A percentile compares a stretch with the other conserved stretches of the same genome.
Conservation (phyloP, 2,113 vertebrate species). For the Cavia porcellus region DNA sequence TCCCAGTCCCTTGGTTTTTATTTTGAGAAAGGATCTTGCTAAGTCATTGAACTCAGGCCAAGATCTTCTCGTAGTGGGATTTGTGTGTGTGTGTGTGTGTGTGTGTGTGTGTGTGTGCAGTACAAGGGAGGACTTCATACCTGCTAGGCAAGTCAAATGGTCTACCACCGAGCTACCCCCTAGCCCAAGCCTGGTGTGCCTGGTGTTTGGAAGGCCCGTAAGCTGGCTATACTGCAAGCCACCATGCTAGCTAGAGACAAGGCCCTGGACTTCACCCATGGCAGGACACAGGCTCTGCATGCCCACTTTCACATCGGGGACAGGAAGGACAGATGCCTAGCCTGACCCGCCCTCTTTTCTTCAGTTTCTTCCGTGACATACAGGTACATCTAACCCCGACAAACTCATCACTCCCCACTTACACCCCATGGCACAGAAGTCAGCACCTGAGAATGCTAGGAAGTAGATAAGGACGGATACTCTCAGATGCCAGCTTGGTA, state of each 20-base stretch:
- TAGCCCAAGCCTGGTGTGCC: neutral
- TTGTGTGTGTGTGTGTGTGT: neutral
- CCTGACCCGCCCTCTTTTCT: neutral
- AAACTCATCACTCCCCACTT: neutral
- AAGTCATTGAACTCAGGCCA: neutral
- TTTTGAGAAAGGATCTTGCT: neutral
- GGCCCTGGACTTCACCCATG: neutral
- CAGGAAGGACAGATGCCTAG: neutral
- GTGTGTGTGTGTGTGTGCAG: neutral
- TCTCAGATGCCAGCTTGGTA: conserved; percentile 7
- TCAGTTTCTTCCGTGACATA: neutral
- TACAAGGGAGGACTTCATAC: neutral
- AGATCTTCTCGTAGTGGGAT: neutral
- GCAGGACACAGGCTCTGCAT: neutral
- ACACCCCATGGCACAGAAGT: neutral
- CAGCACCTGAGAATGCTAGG: neutral
- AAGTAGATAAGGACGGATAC: neutral
- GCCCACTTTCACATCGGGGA: neutral
- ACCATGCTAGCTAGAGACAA: neutral
- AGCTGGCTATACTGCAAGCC: neutral
- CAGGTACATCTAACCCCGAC: neutral
- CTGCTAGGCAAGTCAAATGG: neutral
- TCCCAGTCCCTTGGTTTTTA: no score
- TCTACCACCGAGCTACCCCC: neutral
- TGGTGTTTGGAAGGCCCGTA: neutral